These are phyloP conservation scores for Argynnis bischoffii DNA, from an alignment of 2,888 invertebrate species.

Conservation along the genomic window DNA sequence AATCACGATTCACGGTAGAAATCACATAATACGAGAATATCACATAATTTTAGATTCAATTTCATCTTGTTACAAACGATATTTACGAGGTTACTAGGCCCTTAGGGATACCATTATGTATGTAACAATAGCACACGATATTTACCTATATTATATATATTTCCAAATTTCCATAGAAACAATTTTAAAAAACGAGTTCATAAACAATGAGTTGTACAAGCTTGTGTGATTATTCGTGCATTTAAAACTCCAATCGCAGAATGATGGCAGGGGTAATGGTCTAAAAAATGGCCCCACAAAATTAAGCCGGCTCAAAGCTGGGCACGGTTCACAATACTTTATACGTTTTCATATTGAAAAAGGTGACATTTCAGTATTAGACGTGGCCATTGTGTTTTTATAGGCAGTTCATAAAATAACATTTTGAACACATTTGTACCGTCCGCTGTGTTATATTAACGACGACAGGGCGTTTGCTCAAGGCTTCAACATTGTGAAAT, in stretches of 20 bases:
- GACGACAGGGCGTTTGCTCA: constrained; percentile 74
- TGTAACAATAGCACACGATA: neutral
- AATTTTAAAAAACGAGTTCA: constrained; percentile 21
- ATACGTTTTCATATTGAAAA: constrained; percentile 66
- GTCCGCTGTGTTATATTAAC: constrained; percentile 64
- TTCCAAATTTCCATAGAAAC: neutral
- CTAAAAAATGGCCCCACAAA: constrained; percentile 59
- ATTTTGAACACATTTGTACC: constrained; percentile 71
- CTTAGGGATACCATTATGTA: too few relatives aligned
- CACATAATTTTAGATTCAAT: too few relatives aligned
- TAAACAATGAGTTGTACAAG: constrained; percentile 25
- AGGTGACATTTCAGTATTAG: constrained; percentile 70
- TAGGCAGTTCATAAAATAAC: constrained; percentile 75
- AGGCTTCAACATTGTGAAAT: constrained; percentile 42
- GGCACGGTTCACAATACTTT: constrained; percentile 33
- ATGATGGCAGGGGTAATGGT: constrained; percentile 27
- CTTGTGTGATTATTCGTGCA: constrained; percentile 30
- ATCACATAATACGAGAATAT: too few relatives aligned
- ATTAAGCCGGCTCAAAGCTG: constrained; percentile 60
- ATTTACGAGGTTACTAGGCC: too few relatives aligned
- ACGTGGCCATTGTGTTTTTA: constrained; percentile 73
- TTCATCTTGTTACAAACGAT: too few relatives aligned
- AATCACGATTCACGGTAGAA: too few relatives aligned
- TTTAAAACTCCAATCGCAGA: constrained; percentile 29
- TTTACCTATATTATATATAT: neutral